Percentiles rank a stretch among this genome's conserved stretches.
These are phyloP conservation scores for Neelides folsomi DNA, from an alignment of 2,888 invertebrate species.

Conservation along the genomic window DNA sequence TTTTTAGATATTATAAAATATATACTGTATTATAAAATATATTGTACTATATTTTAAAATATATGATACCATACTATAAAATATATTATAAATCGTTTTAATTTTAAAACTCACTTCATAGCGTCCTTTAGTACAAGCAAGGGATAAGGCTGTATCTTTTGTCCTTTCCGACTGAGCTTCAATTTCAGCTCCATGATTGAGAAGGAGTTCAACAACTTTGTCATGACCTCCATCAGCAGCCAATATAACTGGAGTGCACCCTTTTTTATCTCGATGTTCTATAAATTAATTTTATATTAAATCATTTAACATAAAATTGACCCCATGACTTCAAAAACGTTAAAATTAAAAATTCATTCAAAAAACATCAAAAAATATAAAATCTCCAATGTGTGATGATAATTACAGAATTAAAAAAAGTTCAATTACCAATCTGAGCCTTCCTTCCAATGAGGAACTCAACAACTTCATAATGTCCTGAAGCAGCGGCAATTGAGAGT, in stretches of 20 bases:
- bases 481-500: conserved; percentile 89
- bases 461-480: conserved; percentile 91
- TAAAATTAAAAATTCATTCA: too few species aligned
- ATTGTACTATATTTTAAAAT: too few species aligned
- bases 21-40: too few species aligned
- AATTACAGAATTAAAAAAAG: neutral
- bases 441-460: conserved; percentile 79
- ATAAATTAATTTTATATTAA: conserved; percentile 13
- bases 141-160: conserved; percentile 92
- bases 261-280: conserved; percentile 97
- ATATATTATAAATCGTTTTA: too few species aligned
- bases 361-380: neutral
- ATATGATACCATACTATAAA: too few species aligned
- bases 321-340: too few species aligned
- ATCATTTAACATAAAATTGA: conserved; percentile 1
- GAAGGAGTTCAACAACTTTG: conserved; percentile 77
- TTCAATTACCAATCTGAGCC: conserved; percentile 63
- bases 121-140: conserved; percentile 93
- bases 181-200: conserved; percentile 90
- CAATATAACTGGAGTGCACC: conserved; percentile 91
- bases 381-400: neutral
- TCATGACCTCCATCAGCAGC: conserved; percentile 94
- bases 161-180: conserved; percentile 98
- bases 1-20: too few species aligned
- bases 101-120: conserved; percentile 50